phyloP scores from a whole-genome alignment of 1,140 invertebrate species.

The Brachionus calyciflorus region DNA sequence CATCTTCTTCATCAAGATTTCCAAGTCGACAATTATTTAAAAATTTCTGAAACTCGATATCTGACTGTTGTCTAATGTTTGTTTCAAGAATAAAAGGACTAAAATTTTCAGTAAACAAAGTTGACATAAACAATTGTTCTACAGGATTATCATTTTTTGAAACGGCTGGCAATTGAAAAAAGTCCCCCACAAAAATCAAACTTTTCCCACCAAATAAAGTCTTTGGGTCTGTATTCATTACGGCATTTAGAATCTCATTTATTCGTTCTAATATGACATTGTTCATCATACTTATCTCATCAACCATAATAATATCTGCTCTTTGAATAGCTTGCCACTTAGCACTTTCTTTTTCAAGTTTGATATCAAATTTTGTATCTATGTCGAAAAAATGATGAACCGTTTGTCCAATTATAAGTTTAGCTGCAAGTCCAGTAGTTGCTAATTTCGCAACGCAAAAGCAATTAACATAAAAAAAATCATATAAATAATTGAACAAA shows the following conservation, averaged over 20 bases:
- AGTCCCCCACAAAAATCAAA: neutral
- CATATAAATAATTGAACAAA: neutral
- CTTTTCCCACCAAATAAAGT: neutral
- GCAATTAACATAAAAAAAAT: neutral
- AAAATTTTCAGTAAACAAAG: neutral
- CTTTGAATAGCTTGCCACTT: slow-evolving; percentile 31
- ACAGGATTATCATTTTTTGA: neutral
- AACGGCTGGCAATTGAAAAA: neutral
- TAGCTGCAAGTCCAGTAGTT: neutral
- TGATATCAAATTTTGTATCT: neutral
- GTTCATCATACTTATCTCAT: slow-evolving; percentile 6
- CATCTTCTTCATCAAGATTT: neutral
- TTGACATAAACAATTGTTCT: neutral
- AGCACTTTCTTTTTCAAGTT: neutral
- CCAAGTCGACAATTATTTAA: slow-evolving; percentile 19
- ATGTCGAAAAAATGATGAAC: neutral
- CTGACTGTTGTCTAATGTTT: neutral
- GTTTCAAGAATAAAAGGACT: neutral
- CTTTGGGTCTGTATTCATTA: neutral
- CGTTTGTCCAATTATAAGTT: neutral
- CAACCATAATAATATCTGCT: neutral
- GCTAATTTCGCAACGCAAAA: neutral
- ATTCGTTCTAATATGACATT: neutral
- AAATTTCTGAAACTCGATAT: neutral
- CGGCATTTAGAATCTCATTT: neutral